These are phyloP conservation scores for Petrocephalus sullivani DNA, from an alignment of 2,797 vertebrate species.

Conservation along the genomic window DNA sequence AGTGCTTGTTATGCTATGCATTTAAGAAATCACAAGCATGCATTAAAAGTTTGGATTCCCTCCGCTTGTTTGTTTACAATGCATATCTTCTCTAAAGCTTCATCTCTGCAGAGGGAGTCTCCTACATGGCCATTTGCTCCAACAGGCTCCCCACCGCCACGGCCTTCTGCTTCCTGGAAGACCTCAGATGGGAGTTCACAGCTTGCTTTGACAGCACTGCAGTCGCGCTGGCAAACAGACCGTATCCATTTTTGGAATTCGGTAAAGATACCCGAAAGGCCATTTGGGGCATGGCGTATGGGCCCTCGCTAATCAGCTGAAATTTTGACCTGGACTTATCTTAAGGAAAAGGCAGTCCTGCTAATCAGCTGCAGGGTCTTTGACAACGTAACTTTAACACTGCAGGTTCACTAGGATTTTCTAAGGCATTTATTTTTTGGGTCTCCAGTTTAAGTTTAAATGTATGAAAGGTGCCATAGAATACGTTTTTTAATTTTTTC, in stretches of 20 bases:
- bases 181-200: conserved; percentile 86
- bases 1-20: background rate
- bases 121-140: conserved; percentile 87
- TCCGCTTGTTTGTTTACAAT: background rate
- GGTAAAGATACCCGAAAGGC: conserved; percentile 61
- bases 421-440: background rate
- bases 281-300: background rate
- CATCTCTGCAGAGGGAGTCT: conserved; percentile 73
- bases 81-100: conserved; percentile 65
- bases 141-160: conserved; percentile 74
- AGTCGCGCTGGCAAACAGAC: conserved; percentile 75
- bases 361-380: background rate
- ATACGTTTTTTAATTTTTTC: background rate
- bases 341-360: background rate
- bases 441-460: background rate
- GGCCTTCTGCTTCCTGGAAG: conserved; percentile 94
- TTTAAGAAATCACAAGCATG: background rate
- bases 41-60: background rate
- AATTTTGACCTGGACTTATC: background rate
- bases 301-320: too few species aligned
- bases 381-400: background rate
- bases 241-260: conserved; percentile 90
- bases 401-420: background rate
- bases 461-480: background rate
- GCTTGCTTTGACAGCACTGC: conserved; percentile 67